A percentile compares a stretch with the other conserved stretches of the same genome.
Conservation (phyloP, 2,888 invertebrate species). For the Agrotis segetum region DNA sequence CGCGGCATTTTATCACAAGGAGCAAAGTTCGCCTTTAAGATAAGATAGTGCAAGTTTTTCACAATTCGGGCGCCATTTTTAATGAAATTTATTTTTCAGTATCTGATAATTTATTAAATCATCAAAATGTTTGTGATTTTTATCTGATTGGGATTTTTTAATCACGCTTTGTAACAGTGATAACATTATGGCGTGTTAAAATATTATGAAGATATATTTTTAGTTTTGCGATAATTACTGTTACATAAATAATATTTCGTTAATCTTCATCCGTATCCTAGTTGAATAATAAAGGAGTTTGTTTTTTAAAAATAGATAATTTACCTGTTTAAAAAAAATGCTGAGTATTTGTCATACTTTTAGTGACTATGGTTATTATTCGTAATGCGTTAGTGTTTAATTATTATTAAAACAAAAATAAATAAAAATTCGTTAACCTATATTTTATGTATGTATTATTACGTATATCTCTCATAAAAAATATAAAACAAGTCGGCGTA, state of each 20-base stretch:
- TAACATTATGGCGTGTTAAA: neutral
- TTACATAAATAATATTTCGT: neutral
- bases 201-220: neutral
- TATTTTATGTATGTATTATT: no score
- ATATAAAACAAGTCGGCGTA: neutral
- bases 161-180: neutral
- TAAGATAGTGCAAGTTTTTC: constrained; percentile 59
- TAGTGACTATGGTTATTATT: no score
- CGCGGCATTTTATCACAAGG: constrained; percentile 54
- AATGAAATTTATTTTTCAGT: constrained; percentile 32
- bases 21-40: constrained; percentile 64
- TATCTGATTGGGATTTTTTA: constrained; percentile 4
- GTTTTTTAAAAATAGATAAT: neutral
- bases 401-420: no score
- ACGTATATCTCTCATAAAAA: neutral
- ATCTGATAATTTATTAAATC: constrained; percentile 6
- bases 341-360: neutral
- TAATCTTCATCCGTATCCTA: constrained; percentile 13
- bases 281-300: neutral
- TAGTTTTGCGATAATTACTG: neutral
- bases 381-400: no score
- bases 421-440: no score
- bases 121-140: neutral
- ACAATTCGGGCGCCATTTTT: constrained; percentile 36
- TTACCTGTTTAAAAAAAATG: neutral